These are phyloP conservation scores for Pteromalus puparum DNA, from an alignment of 1,140 invertebrate species.

Conservation along the genomic window DNA sequence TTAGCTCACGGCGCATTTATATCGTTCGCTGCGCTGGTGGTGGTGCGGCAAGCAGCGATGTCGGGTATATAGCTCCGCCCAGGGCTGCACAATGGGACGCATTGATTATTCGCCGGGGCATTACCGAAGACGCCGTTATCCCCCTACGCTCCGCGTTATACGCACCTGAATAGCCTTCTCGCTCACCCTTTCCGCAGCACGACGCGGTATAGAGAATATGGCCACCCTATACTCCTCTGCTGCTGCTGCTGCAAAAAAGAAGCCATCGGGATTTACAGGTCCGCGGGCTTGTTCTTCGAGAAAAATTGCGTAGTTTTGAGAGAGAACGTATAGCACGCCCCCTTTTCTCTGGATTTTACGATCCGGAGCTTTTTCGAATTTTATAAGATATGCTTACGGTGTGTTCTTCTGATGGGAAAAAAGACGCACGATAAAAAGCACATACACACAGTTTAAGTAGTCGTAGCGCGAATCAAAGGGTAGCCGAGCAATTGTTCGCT, in stretches of 20 bases:
- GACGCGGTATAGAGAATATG: background rate
- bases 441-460: background rate
- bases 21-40: background rate
- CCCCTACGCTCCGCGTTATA: slow-evolving; percentile 44
- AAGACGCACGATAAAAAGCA: background rate
- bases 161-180: slow-evolving; percentile 55
- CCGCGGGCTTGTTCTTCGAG: background rate
- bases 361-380: no score
- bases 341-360: no score
- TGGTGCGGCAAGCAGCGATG: background rate
- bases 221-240: background rate
- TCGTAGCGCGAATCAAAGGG: background rate
- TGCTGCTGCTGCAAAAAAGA: slow-evolving; percentile 36
- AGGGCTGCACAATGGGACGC: slow-evolving; percentile 51
- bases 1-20: slow-evolving; percentile 44
- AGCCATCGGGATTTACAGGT: slow-evolving; percentile 9
- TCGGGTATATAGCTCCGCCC: slow-evolving; percentile 40
- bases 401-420: no score
- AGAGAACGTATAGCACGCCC: no score
- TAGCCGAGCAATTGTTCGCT: background rate
- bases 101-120: slow-evolving; percentile 57
- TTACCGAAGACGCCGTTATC: slow-evolving; percentile 53
- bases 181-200: background rate
- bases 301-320: background rate
- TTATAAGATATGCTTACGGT: no score